Evolutionary conservation across 1,140 invertebrate genomes (phyloP).

Genomic region (Epicauta chinensis): DNA sequence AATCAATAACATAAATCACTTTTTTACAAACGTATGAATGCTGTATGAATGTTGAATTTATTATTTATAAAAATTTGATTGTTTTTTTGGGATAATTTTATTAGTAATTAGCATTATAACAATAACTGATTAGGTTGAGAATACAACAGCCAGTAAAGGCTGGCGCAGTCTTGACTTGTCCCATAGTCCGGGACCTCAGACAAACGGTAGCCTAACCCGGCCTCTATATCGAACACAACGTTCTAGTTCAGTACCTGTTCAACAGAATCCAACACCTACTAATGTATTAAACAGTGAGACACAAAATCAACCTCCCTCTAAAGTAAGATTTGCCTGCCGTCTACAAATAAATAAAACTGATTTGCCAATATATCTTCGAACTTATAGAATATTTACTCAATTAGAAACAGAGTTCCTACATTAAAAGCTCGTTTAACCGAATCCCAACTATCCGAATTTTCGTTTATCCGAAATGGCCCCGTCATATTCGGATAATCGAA

Average conservation of each 20-base stretch:
- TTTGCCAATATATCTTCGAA: too few species aligned
- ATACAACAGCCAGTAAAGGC: constrained; percentile 40
- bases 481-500: too few species aligned
- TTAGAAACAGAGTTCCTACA: too few species aligned
- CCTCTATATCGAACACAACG: constrained; percentile 53
- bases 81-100: not conserved
- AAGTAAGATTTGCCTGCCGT: constrained; percentile 33
- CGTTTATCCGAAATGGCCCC: too few species aligned
- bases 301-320: constrained; percentile 24
- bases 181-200: constrained; percentile 44
- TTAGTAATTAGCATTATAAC: not conserved
- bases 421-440: too few species aligned
- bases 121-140: constrained; percentile 35
- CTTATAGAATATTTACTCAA: too few species aligned
- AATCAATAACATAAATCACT: not conserved
- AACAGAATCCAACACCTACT: constrained; percentile 38
- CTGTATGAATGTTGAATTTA: not conserved
- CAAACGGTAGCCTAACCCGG: constrained; percentile 38
- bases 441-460: too few species aligned
- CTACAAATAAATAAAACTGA: too few species aligned
- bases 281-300: constrained; percentile 29
- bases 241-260: constrained; percentile 57
- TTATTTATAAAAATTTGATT: not conserved
- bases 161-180: constrained; percentile 59
- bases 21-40: too few species aligned